These are phyloP conservation scores for Garrulus glandarius DNA, from an alignment of 2,797 vertebrate genomes.

Conservation along the genomic window DNA sequence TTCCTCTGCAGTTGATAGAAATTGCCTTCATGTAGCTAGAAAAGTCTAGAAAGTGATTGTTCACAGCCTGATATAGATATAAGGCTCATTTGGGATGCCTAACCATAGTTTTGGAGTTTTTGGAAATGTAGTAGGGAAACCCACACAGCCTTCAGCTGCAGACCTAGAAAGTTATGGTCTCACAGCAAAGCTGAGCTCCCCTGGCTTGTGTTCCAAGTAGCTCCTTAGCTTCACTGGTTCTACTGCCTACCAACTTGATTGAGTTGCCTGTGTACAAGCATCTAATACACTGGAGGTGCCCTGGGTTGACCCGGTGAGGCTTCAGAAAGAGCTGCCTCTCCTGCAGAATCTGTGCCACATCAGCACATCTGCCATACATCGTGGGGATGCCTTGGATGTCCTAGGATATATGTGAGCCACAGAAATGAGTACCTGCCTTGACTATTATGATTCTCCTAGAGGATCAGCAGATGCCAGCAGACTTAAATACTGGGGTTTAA, in stretches of 20 bases:
- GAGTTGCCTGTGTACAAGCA: neutral
- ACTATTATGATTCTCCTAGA: neutral
- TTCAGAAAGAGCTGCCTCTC: neutral
- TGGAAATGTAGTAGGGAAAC: neutral
- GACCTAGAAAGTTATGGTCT: neutral
- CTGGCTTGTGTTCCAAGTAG: neutral
- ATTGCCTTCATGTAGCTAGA: neutral
- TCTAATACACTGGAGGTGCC: neutral
- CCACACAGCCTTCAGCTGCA: neutral
- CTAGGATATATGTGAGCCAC: neutral
- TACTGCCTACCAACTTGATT: neutral
- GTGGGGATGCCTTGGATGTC: neutral
- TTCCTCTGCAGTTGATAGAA: neutral
- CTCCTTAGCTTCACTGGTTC: neutral
- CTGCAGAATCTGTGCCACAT: neutral
- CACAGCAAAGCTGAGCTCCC: neutral
- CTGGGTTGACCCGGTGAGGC: neutral
- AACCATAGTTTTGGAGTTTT: neutral
- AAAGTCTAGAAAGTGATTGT: neutral
- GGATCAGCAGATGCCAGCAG: neutral
- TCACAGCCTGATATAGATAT: neutral
- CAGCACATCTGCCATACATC: neutral
- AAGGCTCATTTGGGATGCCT: neutral
- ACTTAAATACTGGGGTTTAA: neutral
- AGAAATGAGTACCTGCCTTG: neutral